A percentile compares a stretch with the other conserved stretches of the same genome.
These are phyloP conservation scores for Micromesistius poutassou DNA, from an alignment of 2,797 vertebrate species.

Conservation along the genomic window DNA sequence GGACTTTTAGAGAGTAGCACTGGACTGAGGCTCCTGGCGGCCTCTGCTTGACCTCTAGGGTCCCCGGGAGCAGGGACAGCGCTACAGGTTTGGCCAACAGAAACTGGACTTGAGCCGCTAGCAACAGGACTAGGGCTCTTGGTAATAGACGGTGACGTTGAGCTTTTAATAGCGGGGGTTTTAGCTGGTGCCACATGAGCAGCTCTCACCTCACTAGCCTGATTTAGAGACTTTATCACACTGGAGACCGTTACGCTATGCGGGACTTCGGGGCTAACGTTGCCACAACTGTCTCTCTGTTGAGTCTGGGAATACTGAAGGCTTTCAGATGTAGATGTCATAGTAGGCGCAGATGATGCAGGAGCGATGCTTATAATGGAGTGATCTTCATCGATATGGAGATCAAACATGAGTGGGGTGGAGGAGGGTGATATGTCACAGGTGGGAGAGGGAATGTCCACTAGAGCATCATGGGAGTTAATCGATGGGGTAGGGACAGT, in stretches of 20 bases:
- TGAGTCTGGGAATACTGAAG: slow-evolving; percentile 39
- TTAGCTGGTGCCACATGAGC: slow-evolving; percentile 14
- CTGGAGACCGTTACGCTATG: slow-evolving; percentile 37
- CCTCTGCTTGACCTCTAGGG: background rate
- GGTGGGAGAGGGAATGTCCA: slow-evolving; percentile 28
- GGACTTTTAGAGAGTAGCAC: slow-evolving; percentile 36
- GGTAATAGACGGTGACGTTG: slow-evolving; percentile 9
- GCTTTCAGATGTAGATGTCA: slow-evolving; percentile 30
- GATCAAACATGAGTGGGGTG: slow-evolving; percentile 52
- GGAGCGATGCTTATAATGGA: slow-evolving; percentile 8
- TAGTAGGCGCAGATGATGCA: slow-evolving; percentile 14
- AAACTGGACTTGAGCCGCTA: slow-evolving; percentile 23
- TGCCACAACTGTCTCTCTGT: slow-evolving; percentile 33
- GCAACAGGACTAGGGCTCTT: slow-evolving; percentile 18
- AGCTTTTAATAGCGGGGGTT: slow-evolving; percentile 12
- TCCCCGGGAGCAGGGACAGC: slow-evolving; percentile 8
- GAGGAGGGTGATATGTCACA: slow-evolving; percentile 35
- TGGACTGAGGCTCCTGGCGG: slow-evolving; percentile 31
- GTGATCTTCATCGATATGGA: slow-evolving; percentile 68
- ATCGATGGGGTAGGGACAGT: slow-evolving; percentile 27
- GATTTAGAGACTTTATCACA: slow-evolving; percentile 22
- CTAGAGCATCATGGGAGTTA: slow-evolving; percentile 23
- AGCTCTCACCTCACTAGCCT: slow-evolving; percentile 20
- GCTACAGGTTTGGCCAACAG: slow-evolving; percentile 29
- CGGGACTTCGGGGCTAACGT: slow-evolving; percentile 40